Conservation (phyloP, 2,797 vertebrate genomes). For the Antrozous pallidus region DNA sequence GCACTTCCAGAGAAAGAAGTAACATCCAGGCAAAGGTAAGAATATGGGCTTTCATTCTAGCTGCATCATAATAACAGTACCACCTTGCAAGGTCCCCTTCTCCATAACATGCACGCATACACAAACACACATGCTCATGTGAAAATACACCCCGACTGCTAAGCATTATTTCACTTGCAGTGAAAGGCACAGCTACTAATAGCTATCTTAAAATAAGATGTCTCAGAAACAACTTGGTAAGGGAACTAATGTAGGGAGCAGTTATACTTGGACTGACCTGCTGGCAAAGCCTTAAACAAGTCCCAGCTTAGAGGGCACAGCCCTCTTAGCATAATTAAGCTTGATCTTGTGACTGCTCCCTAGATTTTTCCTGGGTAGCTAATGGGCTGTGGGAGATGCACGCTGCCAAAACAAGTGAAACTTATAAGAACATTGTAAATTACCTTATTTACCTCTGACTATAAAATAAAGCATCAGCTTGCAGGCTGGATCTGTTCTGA, state of each 20-base stretch:
- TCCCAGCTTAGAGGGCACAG: too few species aligned
- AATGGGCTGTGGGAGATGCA: too few species aligned
- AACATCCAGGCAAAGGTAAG: background rate
- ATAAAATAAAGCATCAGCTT: too few species aligned
- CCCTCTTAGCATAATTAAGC: too few species aligned
- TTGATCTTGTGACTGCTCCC: too few species aligned
- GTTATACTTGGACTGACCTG: too few species aligned
- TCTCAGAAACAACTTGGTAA: background rate
- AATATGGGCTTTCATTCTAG: background rate
- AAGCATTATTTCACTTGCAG: background rate
- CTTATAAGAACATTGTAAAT: too few species aligned
- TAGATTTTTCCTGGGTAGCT: too few species aligned
- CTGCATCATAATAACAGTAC: background rate
- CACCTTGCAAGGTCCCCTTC: fast-evolving
- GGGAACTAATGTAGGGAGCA: background rate
- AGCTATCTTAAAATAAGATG: background rate
- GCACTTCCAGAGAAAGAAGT: background rate
- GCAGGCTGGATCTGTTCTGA: too few species aligned
- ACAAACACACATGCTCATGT: background rate
- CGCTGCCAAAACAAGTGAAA: too few species aligned
- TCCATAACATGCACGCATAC: background rate
- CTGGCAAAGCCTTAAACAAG: too few species aligned
- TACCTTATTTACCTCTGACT: too few species aligned
- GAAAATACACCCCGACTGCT: background rate
- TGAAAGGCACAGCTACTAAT: background rate